Evolutionary conservation across 1,140 invertebrate genomes (phyloP).

Genomic region (silkworm (Bombyx mori)): DNA sequence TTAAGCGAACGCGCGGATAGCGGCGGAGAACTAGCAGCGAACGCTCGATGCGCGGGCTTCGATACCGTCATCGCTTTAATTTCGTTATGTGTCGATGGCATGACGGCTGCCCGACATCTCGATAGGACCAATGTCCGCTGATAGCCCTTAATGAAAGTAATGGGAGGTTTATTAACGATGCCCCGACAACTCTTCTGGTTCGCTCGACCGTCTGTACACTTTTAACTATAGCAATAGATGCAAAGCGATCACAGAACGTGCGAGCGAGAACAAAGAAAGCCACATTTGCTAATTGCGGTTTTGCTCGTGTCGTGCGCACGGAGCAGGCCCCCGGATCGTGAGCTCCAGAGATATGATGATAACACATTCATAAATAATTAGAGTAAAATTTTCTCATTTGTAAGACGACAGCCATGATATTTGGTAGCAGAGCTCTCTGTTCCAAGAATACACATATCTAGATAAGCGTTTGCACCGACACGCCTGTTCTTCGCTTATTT

Average conservation of each 20-base stretch:
- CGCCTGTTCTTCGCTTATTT: slow-evolving; percentile 55
- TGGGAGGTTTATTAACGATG: slow-evolving; percentile 66
- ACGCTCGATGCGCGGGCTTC: slow-evolving; percentile 46
- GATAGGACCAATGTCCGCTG: slow-evolving; percentile 58
- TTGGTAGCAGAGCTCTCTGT: slow-evolving; percentile 59
- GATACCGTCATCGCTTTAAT: slow-evolving; percentile 67
- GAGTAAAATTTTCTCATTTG: slow-evolving; percentile 71
- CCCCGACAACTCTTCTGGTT: slow-evolving; percentile 33
- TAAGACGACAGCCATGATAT: slow-evolving; percentile 70
- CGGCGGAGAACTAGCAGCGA: slow-evolving; percentile 19
- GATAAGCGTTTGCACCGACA: slow-evolving; percentile 57
- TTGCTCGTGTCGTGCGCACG: slow-evolving; percentile 66
- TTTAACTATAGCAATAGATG: slow-evolving; percentile 50
- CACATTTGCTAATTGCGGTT: slow-evolving; percentile 70
- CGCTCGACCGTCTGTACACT: slow-evolving; percentile 23
- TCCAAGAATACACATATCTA: slow-evolving; percentile 62
- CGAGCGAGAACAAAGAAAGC: slow-evolving; percentile 67
- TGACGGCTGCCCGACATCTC: slow-evolving; percentile 48
- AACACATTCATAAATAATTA: slow-evolving; percentile 72
- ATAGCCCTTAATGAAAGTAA: slow-evolving; percentile 69
- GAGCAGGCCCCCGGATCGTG: slow-evolving; percentile 62
- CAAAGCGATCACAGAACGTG: slow-evolving; percentile 55
- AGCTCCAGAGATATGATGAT: slow-evolving; percentile 68
- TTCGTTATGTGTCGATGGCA: slow-evolving; percentile 63
- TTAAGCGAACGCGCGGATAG: slow-evolving; percentile 49